Base-by-base conservation (phyloP, 1,140 invertebrate species). In the Musca vetustissima region DNA sequence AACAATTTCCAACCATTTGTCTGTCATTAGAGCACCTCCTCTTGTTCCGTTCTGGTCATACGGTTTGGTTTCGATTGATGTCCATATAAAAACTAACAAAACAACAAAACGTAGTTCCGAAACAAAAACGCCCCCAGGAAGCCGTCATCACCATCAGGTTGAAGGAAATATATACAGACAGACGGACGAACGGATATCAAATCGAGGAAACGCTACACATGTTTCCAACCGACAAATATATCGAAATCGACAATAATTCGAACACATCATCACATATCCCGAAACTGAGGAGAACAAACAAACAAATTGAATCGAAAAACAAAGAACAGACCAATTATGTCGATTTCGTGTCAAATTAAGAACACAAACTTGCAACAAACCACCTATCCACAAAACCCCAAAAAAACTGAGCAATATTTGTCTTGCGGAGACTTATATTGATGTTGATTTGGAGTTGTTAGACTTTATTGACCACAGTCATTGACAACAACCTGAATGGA, bases 331-430 rank as follows among this genome's bases (percentile, higher is more conserved):
- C 57, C 57, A 61, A 61, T 61, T 61, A 61, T 61, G 57, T 61
- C 28, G 57, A 17, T 61, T 61, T 61, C 57, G 36, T 61, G 57
- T 61, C 57, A 61, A 61, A 61, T 61, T 61, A 61, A 61, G 57
- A 61, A 61, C 57, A 61, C 57, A 61, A 61, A 61, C 57, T 61
- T 61, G 57, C 57, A 59, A 59, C 55, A 25, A 32, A 43, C 36
- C 36, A 43, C 13, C 36, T 13, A 43, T 43, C 36, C 36, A 11
- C 36, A 43, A 43, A 43, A 43, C 6, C 36, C 36, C 1, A 43
- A n/a, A n/a, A n/a, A 32, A 43, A 43, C 36, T 43, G 36, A 43
- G 13, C 36, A 43, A 43, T 43, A 43, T 43, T 43, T 43, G 36
- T 43, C 6, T 43, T 43, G 36, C 11, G 36, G 4, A 9, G 6